These are phyloP conservation scores for Troides oblongomaculatus DNA, from an alignment of 2,888 invertebrate genomes.

Conservation along the genomic window DNA sequence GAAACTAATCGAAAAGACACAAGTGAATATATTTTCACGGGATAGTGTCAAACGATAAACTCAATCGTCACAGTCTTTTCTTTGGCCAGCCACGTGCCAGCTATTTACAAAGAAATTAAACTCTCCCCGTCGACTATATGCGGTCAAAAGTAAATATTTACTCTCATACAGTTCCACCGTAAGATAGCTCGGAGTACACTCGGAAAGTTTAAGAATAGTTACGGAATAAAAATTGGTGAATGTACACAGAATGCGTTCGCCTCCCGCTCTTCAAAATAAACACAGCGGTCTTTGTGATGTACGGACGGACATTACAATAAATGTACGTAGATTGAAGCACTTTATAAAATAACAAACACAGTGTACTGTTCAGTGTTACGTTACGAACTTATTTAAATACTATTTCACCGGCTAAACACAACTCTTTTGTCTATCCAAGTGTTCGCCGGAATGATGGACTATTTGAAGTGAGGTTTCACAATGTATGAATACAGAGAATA, in stretches of 20 bases:
- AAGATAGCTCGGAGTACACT: conserved; percentile 37
- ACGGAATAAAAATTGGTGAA: conserved; percentile 43
- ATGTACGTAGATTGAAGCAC: conserved; percentile 63
- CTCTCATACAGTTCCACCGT: conserved; percentile 56
- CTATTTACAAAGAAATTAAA: conserved; percentile 68
- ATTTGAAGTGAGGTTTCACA: conserved; percentile 22
- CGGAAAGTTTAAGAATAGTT: conserved; percentile 49
- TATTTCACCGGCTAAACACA: conserved; percentile 62
- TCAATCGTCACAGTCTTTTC: conserved; percentile 46
- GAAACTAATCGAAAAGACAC: not conserved
- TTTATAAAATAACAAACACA: conserved; percentile 73
- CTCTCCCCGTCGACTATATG: conserved; percentile 66
- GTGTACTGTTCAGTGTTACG: conserved; percentile 60
- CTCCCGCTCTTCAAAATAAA: conserved; percentile 56
- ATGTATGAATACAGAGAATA: conserved; percentile 12
- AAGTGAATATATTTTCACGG: not conserved
- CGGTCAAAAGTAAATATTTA: conserved; percentile 69
- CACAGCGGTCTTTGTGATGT: conserved; percentile 61
- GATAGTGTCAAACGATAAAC: conserved; percentile 35
- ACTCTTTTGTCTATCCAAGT: conserved; percentile 68
- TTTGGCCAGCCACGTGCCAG: conserved; percentile 39
- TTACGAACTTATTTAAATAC: conserved; percentile 61
- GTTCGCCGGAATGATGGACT: conserved; percentile 38
- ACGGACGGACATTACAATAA: conserved; percentile 66
- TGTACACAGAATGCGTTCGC: conserved; percentile 39